Evolutionary conservation across 1,140 invertebrate genomes (phyloP).

Genomic region (Ganaspis sp.): DNA sequence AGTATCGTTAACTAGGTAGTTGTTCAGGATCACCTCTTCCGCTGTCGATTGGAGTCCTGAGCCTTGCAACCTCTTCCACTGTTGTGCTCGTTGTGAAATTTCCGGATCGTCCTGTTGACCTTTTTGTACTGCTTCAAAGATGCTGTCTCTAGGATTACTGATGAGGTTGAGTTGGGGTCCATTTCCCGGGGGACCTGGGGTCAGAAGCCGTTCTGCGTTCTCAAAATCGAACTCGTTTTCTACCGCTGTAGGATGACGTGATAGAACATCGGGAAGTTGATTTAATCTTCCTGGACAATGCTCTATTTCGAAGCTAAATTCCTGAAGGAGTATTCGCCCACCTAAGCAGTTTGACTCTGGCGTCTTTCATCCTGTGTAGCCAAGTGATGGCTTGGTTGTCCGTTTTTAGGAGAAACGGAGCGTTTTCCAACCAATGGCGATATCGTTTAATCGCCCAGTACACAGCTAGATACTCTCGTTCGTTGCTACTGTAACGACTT

Average conservation of each 20-base stretch:
- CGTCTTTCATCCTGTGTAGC: constrained; percentile 37
- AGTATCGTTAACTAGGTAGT: too few species aligned
- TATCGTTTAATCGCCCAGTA: constrained; percentile 3
- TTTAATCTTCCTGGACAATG: constrained; percentile 54
- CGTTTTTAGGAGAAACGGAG: neutral
- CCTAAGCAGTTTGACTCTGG: constrained; percentile 50
- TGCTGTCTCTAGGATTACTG: too few species aligned
- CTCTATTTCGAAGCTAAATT: constrained; percentile 49
- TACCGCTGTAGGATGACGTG: neutral
- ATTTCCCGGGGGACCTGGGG: too few species aligned
- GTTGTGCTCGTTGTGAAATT: too few species aligned
- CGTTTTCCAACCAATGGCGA: neutral
- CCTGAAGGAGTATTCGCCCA: constrained; percentile 56
- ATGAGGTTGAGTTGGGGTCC: too few species aligned
- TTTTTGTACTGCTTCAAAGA: too few species aligned
- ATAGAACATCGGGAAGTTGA: constrained; percentile 52
- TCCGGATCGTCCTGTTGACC: too few species aligned
- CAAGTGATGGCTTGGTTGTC: constrained; percentile 40
- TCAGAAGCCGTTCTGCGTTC: too few species aligned
- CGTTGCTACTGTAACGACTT: too few species aligned
- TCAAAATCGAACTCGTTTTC: neutral
- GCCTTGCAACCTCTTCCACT: too few species aligned
- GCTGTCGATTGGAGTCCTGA: too few species aligned
- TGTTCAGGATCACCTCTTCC: too few species aligned
- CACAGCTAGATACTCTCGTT: neutral